Conservation (phyloP, 2,888 invertebrate genomes). For the Heliconius cydno region DNA sequence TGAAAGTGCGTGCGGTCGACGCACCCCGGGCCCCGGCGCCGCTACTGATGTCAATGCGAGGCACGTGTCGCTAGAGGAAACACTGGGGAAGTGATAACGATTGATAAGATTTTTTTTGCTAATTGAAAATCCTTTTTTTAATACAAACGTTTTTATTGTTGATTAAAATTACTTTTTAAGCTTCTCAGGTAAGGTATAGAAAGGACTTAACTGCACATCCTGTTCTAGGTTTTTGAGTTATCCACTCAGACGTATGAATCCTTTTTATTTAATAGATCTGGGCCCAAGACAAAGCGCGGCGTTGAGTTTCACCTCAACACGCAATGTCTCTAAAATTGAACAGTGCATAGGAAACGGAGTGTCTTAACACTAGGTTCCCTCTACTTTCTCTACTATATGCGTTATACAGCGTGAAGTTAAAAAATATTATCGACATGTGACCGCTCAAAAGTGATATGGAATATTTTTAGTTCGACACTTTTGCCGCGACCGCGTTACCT, state of each 20-base stretch:
- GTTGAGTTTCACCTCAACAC: neutral
- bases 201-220: too few species aligned
- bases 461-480: conserved; percentile 14
- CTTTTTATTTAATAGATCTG: neutral
- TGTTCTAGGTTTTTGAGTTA: too few species aligned
- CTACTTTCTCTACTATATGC: neutral
- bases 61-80: conserved; percentile 41
- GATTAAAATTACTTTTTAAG: too few species aligned
- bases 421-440: neutral
- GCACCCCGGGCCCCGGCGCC: conserved; percentile 49
- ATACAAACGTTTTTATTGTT: neutral
- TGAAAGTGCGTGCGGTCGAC: conserved; percentile 52
- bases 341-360: neutral
- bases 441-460: neutral
- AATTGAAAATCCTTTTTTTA: neutral
- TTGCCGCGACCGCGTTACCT: conserved; percentile 35
- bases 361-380: neutral
- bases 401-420: neutral
- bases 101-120: neutral
- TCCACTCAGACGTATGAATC: neutral
- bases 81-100: neutral
- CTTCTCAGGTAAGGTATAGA: too few species aligned
- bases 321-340: neutral
- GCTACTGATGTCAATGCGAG: conserved; percentile 57
- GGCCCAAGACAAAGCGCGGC: neutral